A percentile compares a stretch with the other conserved stretches of the same genome.
Evolutionary conservation across 2,888 invertebrate genomes (phyloP).

Genomic region (Melanophora roralis): DNA sequence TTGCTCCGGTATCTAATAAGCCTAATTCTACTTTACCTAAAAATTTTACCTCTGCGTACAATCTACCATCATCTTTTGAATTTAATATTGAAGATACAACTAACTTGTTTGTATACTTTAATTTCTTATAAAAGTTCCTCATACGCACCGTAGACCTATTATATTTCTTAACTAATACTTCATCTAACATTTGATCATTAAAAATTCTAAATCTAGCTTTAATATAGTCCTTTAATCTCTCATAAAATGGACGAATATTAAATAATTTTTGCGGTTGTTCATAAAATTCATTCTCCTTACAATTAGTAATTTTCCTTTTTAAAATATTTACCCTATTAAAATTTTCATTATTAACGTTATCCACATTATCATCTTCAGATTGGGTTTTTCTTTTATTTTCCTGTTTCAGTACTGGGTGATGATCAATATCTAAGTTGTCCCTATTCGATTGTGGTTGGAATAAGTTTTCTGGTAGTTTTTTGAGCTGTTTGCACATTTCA

Average conservation of each 20-base stretch:
- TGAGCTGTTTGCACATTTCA: no score
- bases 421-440: background rate
- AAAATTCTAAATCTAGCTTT: background rate
- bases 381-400: background rate
- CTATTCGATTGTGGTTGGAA: background rate
- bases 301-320: background rate
- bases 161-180: background rate
- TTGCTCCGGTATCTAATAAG: conserved; percentile 4
- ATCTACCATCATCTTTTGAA: background rate
- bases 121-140: conserved; percentile 4
- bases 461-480: background rate
- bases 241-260: background rate
- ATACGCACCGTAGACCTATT: conserved; percentile 12
- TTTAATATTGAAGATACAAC: background rate
- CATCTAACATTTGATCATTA: background rate
- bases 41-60: conserved; percentile 15
- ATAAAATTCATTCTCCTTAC: no score
- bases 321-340: background rate
- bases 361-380: background rate
- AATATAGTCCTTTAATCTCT: background rate
- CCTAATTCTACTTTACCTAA: background rate
- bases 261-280: background rate
- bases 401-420: background rate
- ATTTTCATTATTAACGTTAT: background rate
- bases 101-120: background rate